These are phyloP conservation scores for Xiphias gladius DNA, from an alignment of 2,113 vertebrate genomes.

Conservation along the genomic window DNA sequence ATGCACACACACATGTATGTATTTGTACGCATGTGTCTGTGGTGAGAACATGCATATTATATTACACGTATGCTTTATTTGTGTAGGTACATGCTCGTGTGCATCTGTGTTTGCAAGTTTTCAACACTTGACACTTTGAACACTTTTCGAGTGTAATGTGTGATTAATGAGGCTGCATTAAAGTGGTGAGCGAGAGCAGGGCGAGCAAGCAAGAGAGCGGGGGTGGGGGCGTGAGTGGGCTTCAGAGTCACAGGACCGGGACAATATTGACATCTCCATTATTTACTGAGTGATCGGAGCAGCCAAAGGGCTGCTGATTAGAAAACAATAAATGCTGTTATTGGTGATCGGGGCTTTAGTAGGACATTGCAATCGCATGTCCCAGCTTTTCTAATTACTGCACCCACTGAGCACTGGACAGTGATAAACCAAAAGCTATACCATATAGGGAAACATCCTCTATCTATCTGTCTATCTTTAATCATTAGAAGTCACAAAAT, in stretches of 20 bases:
- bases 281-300: slow-evolving; percentile 85
- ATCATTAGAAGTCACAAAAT: background rate
- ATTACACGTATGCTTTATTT: background rate
- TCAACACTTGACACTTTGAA: slow-evolving; percentile 77
- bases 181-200: slow-evolving; percentile 64
- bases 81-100: background rate
- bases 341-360: slow-evolving; percentile 80
- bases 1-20: background rate
- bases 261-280: slow-evolving; percentile 87
- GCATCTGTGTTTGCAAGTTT: slow-evolving; percentile 45
- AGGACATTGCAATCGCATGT: slow-evolving; percentile 82
- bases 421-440: slow-evolving; percentile 75
- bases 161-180: slow-evolving; percentile 85
- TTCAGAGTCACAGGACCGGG: slow-evolving; percentile 79
- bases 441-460: slow-evolving; percentile 10
- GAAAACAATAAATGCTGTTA: slow-evolving; percentile 87
- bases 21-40: background rate
- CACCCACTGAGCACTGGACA: slow-evolving; percentile 73
- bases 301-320: slow-evolving; percentile 86
- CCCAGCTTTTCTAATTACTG: slow-evolving; percentile 82
- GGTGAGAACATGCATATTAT: background rate
- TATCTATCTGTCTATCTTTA: background rate
- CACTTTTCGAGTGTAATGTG: slow-evolving; percentile 80
- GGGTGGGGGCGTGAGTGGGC: slow-evolving; percentile 53
- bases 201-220: slow-evolving; percentile 32